Conservation (phyloP, 2,797 vertebrate genomes). For the Gallinago nigripennis region DNA sequence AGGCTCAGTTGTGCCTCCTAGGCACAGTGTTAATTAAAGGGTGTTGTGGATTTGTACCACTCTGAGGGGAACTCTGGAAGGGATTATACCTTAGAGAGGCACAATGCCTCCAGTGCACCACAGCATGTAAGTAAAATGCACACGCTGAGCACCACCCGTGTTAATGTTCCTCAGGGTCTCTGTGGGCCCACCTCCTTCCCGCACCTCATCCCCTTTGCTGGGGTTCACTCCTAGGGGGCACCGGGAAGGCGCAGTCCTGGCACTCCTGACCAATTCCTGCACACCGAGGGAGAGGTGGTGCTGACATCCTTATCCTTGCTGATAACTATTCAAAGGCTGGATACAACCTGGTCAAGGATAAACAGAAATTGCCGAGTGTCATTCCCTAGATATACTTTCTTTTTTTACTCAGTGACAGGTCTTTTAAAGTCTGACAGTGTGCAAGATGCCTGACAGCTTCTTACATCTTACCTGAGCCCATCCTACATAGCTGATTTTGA, state of each 20-base stretch:
- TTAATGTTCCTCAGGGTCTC: background rate
- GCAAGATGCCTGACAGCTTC: background rate
- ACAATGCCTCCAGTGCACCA: conserved; percentile 10
- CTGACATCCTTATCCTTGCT: fast-evolving
- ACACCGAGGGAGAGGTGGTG: background rate
- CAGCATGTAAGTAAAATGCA: background rate
- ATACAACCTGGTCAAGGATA: background rate
- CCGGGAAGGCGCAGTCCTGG: background rate
- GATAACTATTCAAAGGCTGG: background rate
- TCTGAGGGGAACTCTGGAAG: conserved; percentile 34
- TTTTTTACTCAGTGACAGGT: background rate
- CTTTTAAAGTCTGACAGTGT: background rate
- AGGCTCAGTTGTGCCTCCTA: conserved; percentile 46
- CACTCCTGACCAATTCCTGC: background rate
- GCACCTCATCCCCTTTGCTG: background rate
- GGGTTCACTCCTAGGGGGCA: background rate
- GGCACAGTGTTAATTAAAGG: conserved; percentile 62
- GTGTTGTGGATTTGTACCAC: background rate
- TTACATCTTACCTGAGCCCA: background rate
- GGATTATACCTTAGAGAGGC: conserved; percentile 51
- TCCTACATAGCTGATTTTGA: background rate
- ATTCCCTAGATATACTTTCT: background rate
- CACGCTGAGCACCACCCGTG: background rate
- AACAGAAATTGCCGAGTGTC: conserved; percentile 1
- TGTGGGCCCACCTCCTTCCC: background rate